Evolutionary conservation across 2,797 vertebrate genomes (phyloP).

Genomic region (Sebastes oblongus): DNA sequence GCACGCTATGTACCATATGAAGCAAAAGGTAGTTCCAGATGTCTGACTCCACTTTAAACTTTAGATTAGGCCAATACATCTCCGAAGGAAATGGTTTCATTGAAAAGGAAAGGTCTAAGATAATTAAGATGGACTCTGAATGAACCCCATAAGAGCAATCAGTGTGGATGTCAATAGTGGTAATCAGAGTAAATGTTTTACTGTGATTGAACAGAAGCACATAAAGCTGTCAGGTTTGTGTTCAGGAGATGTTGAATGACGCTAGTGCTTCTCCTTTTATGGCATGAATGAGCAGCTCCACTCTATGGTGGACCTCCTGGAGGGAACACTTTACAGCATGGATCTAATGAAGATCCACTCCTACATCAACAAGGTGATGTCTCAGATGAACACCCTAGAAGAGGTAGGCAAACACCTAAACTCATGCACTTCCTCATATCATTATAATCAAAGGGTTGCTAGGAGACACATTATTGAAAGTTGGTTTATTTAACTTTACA

Average conservation of each 20-base stretch:
- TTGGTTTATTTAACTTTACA: background rate
- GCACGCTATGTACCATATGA: conserved; percentile 35
- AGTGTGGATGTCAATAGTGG: conserved; percentile 14
- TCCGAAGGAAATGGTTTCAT: background rate
- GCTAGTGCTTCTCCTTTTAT: conserved; percentile 38
- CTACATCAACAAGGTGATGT: conserved; percentile 92
- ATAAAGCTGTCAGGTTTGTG: conserved; percentile 37
- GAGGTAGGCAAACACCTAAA: conserved; percentile 84
- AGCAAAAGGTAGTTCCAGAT: conserved; percentile 46
- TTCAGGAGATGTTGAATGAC: conserved; percentile 31
- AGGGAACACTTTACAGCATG: conserved; percentile 96
- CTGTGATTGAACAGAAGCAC: background rate
- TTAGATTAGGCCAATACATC: conserved; percentile 10
- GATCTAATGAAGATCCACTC: conserved; percentile 96
- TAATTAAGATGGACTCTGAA: background rate
- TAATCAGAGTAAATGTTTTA: conserved; percentile 40
- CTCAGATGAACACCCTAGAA: conserved; percentile 95
- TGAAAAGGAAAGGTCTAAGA: background rate
- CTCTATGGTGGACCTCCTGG: conserved; percentile 95
- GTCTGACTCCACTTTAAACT: conserved; percentile 32
- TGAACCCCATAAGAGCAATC: background rate
- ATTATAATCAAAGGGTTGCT: background rate
- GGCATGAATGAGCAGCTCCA: conserved; percentile 85
- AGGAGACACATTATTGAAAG: background rate
- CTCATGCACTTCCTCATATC: background rate